Conservation (phyloP, 2,797 vertebrate genomes). For the Takifugu rubripes region DNA sequence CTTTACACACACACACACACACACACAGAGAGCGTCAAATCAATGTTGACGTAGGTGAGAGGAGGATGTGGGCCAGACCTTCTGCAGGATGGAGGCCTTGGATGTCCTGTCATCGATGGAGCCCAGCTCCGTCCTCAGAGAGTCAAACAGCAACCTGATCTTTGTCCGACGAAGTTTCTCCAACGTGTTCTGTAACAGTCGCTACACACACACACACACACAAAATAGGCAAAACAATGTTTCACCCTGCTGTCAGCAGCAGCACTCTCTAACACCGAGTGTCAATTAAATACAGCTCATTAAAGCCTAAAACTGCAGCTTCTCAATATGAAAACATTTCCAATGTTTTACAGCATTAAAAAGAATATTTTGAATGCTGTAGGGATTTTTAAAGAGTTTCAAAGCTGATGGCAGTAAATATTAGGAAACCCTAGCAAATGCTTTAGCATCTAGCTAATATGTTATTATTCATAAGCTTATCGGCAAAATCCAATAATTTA, state of each 20-base stretch:
- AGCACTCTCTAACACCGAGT: not conserved
- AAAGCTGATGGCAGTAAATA: too few species aligned
- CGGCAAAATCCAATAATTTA: too few species aligned
- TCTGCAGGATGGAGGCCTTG: slow-evolving; percentile 23
- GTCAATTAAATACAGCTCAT: too few species aligned
- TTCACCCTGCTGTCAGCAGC: not conserved
- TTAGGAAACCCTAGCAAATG: too few species aligned
- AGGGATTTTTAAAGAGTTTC: too few species aligned
- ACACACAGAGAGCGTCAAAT: not conserved
- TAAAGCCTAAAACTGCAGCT: too few species aligned
- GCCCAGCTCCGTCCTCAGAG: slow-evolving; percentile 30
- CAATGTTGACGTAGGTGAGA: not conserved
- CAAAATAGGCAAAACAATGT: too few species aligned
- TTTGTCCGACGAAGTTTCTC: slow-evolving; percentile 22
- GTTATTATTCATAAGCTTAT: too few species aligned
- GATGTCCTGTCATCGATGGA: not conserved
- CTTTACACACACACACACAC: slow-evolving; percentile 26
- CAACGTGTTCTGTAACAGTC: not conserved
- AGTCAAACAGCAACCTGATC: slow-evolving; percentile 2
- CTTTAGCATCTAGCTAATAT: too few species aligned
- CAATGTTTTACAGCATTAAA: too few species aligned
- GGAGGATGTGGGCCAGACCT: slow-evolving; percentile 27
- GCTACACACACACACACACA: slow-evolving; percentile 10
- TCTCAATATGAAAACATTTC: too few species aligned
- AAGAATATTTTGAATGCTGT: too few species aligned